Percentiles rank a stretch among this genome's conserved stretches.
phyloP scores from a whole-genome alignment of 2,797 vertebrate species.

The Hyperoplus immaculatus region DNA sequence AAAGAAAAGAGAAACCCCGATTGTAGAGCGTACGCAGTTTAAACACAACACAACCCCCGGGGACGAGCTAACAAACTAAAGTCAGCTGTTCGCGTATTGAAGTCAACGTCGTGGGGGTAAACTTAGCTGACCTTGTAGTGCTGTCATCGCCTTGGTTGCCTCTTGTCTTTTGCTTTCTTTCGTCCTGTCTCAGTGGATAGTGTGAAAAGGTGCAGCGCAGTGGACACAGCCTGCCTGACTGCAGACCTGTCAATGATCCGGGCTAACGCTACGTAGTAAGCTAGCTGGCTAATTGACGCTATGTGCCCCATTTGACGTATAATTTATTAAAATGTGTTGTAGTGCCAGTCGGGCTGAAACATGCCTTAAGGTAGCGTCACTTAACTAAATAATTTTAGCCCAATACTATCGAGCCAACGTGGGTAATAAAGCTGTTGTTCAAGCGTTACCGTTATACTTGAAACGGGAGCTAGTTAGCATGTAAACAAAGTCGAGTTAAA shows the following conservation, averaged over 20 bases:
- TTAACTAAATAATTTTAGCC: fast-evolving
- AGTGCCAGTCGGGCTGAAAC: not conserved
- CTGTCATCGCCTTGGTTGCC: constrained; percentile 67
- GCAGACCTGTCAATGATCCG: constrained; percentile 65
- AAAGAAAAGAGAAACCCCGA: constrained; percentile 30
- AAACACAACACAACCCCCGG: not conserved
- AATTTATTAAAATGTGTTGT: not conserved
- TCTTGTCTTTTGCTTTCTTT: constrained; percentile 46
- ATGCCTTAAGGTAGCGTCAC: fast-evolving
- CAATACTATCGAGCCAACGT: not conserved
- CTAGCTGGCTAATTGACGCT: constrained; percentile 44
- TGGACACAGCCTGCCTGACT: constrained; percentile 62
- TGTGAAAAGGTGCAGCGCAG: constrained; percentile 71
- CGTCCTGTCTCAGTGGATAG: constrained; percentile 63
- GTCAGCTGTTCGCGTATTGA: not conserved
- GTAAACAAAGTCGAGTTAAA: not conserved
- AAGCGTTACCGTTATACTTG: not conserved
- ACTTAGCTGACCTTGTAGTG: constrained; percentile 70
- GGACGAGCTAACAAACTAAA: not conserved
- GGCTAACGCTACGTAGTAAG: constrained; percentile 61
- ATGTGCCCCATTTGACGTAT: not conserved
- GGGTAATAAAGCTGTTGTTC: not conserved
- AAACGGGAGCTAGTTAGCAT: constrained; percentile 6
- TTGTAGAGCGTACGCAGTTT: constrained; percentile 10
- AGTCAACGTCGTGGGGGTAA: not conserved